Conservation (phyloP, 1,140 invertebrate genomes). For the Bombus vancouverensis region DNA sequence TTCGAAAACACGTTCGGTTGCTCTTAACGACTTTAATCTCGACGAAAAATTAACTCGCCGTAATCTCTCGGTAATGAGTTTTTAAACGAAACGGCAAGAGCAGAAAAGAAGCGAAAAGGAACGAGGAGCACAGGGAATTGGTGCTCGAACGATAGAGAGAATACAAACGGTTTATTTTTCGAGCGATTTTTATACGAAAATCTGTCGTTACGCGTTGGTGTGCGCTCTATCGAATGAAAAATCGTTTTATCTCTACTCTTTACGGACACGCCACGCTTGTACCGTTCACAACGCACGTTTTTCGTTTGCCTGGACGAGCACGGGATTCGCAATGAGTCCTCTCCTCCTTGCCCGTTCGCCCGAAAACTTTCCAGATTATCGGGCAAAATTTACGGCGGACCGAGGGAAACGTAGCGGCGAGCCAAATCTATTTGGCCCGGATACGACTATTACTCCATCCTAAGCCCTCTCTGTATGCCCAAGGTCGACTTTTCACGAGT, state of each 20-base stretch:
- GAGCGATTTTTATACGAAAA: neutral
- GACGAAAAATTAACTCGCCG: constrained; percentile 27
- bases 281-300: constrained; percentile 36
- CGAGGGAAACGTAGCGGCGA: constrained; percentile 31
- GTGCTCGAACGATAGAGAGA: neutral
- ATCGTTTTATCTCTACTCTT: constrained; percentile 1
- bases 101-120: neutral
- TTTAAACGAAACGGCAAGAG: neutral
- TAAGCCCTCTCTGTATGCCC: constrained; percentile 15
- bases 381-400: constrained; percentile 56
- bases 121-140: neutral
- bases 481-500: constrained; percentile 54
- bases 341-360: constrained; percentile 34
- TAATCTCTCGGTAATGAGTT: constrained; percentile 44
- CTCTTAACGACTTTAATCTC: constrained; percentile 6
- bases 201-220: neutral
- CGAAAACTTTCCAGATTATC: constrained; percentile 67
- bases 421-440: constrained; percentile 67
- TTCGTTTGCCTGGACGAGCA: constrained; percentile 39
- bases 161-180: too few relatives aligned
- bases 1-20: neutral
- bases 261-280: neutral
- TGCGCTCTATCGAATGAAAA: neutral
- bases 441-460: constrained; percentile 53
- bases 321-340: constrained; percentile 41